Evolutionary conservation across 2,113 vertebrate genomes (phyloP).

Genomic region (Pygoscelis antarcticus): DNA sequence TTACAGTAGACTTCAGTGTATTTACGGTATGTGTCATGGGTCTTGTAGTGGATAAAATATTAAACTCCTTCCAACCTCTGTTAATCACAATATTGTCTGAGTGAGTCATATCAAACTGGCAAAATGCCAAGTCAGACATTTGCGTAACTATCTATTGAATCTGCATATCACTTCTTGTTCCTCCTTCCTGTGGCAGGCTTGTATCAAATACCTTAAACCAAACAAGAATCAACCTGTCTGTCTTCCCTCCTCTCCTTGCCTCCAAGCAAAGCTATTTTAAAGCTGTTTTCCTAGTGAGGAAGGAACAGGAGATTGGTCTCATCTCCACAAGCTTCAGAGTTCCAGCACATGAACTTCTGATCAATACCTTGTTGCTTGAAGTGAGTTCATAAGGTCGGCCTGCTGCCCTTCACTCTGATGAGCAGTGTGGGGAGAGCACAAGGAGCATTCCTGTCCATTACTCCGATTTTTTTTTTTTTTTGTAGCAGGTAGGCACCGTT

Average conservation of each 20-base stretch:
- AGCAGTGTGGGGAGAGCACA: not conserved
- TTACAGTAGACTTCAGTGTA: not conserved
- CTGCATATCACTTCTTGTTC: not conserved
- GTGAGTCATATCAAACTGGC: not conserved
- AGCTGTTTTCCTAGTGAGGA: not conserved
- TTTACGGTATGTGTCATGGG: not conserved
- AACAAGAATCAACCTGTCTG: not conserved
- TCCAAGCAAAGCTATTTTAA: not conserved
- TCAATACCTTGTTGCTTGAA: not conserved
- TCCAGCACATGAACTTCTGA: not conserved
- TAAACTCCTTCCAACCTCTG: not conserved
- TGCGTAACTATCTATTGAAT: not conserved
- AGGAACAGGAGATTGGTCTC: not conserved
- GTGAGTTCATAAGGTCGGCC: not conserved
- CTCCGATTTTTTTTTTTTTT: not conserved
- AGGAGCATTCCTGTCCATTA: not conserved
- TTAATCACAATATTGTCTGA: not conserved
- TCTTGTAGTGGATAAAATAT: slow-evolving; percentile 23
- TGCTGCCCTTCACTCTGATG: not conserved
- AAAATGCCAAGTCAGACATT: not conserved
- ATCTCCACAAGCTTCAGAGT: not conserved
- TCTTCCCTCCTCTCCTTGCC: not conserved
- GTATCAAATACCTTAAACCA: not conserved
- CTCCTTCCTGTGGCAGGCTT: not conserved
- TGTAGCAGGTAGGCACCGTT: not conserved